Percentiles rank a stretch among this genome's conserved stretches.
These are phyloP conservation scores for Heliconius sara DNA, from an alignment of 2,888 invertebrate genomes.

Conservation along the genomic window DNA sequence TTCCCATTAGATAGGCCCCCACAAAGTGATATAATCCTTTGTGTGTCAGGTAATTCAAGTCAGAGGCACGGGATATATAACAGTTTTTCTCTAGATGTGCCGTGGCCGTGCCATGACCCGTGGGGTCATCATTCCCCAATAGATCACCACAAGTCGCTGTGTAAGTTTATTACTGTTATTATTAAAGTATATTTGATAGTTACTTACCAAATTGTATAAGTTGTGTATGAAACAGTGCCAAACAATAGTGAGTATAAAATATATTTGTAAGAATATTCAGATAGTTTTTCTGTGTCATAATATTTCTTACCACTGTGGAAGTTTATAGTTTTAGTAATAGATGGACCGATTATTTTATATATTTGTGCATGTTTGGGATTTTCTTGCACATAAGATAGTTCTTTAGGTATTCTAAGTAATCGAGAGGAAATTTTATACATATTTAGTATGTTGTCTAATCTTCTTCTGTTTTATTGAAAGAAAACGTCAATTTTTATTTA, in stretches of 20 bases:
- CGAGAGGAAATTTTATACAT: slow-evolving; percentile 38
- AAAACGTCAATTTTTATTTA: background rate
- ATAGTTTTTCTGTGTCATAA: slow-evolving; percentile 26
- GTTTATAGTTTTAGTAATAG: slow-evolving; percentile 6
- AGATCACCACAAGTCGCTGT: no score
- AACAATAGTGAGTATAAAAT: slow-evolving; percentile 66
- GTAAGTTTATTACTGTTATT: no score
- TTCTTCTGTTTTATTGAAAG: background rate
- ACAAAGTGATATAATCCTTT: no score
- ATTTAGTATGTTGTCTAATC: slow-evolving; percentile 12
- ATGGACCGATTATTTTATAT: slow-evolving; percentile 21
- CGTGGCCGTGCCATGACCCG: no score
- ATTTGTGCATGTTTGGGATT: slow-evolving; percentile 23
- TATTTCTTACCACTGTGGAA: slow-evolving; percentile 34
- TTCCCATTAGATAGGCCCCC: no score
- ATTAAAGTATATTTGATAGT: no score
- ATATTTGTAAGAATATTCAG: slow-evolving; percentile 53
- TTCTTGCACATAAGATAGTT: slow-evolving; percentile 25
- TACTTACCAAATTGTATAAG: slow-evolving; percentile 72
- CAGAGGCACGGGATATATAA: no score
- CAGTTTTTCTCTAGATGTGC: no score
- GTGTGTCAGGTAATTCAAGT: no score
- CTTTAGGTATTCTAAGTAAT: slow-evolving; percentile 39
- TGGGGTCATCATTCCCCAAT: no score
- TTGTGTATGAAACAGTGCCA: slow-evolving; percentile 64